Evolutionary conservation across 2,113 vertebrate genomes (phyloP).

Genomic region (Verasper variegatus): DNA sequence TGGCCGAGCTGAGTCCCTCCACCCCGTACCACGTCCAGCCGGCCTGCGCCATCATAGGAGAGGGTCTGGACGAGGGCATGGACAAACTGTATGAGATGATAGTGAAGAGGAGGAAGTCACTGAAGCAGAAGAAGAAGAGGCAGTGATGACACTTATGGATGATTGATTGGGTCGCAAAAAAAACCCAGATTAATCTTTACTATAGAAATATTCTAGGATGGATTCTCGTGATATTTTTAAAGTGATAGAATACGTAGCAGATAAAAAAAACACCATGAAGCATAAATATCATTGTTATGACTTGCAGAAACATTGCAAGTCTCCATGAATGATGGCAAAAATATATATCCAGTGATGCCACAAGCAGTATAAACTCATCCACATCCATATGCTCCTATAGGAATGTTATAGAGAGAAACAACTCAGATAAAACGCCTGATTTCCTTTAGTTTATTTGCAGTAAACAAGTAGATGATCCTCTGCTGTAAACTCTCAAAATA

Average conservation of each 20-base stretch:
- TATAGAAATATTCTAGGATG: background rate
- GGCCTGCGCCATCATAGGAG: slow-evolving; percentile 96
- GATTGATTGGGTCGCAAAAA: background rate
- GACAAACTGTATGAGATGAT: slow-evolving; percentile 98
- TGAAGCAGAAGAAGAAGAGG: slow-evolving; percentile 96
- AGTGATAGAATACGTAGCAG: slow-evolving; percentile 1
- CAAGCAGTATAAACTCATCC: slow-evolving; percentile 1
- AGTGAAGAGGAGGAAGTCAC: slow-evolving; percentile 92
- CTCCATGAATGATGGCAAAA: background rate
- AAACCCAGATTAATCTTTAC: no score
- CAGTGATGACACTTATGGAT: slow-evolving; percentile 55
- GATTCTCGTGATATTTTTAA: background rate
- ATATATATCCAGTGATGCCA: slow-evolving; percentile 26
- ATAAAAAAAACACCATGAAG: background rate
- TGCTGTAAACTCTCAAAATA: background rate
- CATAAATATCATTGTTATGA: background rate
- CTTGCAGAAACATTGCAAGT: slow-evolving; percentile 5
- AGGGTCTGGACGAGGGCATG: slow-evolving; percentile 96
- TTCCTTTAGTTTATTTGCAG: background rate
- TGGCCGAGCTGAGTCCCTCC: slow-evolving; percentile 91
- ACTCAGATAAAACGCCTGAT: background rate
- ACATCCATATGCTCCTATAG: background rate
- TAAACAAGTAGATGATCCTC: no score
- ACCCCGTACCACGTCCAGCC: slow-evolving; percentile 96
- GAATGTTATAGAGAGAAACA: background rate